Evolutionary conservation across 2,888 invertebrate genomes (phyloP), one percentile per base, ranked within the genome.

Genomic region (Leistus spinibarbis): DNA sequence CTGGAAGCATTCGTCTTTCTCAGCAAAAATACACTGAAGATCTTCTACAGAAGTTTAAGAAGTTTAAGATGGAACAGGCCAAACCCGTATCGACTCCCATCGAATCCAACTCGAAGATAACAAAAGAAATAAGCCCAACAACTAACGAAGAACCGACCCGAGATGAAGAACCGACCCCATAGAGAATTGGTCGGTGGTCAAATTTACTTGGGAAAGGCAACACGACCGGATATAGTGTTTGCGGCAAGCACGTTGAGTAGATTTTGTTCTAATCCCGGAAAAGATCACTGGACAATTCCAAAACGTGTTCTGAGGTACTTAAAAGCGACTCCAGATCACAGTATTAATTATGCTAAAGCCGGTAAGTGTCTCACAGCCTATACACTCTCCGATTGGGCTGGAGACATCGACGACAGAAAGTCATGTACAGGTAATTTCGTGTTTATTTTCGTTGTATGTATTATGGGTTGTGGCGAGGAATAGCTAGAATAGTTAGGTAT

Each of bases 111-210:
- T 0, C 64, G 7, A 79, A 78, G 53, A 71, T 80, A 75, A 4
- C 75, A 69, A 60, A 76, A 77, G 22, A 76, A 73, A 56, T 64
- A 57, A 16, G 66, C 0, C 54, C 64, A 40, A 54, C 56, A 27
- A 64, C 56, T 1, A 24, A 57, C 20, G 69, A 69, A 57, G 69
- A 69, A 57, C 5, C n/a, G 27, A 69, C 17, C 10, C 4, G 54
- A 54, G 13, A 57, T 69, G 69, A 24, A 24, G 0, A 69, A 40
- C 19, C 60, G 60, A 27, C 79, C 79, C 1, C 79, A 79, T 65
- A 76, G 78, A 57, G 78, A 79, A 72, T 62, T 79, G 16, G 16
- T 79, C 0, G 79, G 79, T 0, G 72, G 77, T 1, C 24, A 79
- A 10, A 22, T 23, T 20, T 13, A 23, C 23, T 66, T 66, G 17